phyloP scores from a whole-genome alignment of 1,140 invertebrate species.

The Acromyrmex heyeri region DNA sequence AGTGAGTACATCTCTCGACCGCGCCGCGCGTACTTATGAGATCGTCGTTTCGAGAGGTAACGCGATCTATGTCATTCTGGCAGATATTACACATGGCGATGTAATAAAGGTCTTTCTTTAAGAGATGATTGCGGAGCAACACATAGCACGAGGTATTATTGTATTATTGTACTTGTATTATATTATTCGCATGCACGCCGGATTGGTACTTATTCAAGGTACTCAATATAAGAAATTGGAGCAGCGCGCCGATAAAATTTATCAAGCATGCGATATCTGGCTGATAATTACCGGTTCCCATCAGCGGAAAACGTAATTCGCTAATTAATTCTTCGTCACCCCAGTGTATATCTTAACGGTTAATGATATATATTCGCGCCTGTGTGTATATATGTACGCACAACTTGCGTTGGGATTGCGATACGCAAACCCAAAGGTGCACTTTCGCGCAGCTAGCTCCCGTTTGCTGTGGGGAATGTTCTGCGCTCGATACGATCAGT shows the following conservation, averaged over 20 bases:
- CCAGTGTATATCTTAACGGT: slow-evolving; percentile 18
- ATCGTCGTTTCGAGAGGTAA: slow-evolving; percentile 65
- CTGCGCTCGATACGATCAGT: slow-evolving; percentile 70
- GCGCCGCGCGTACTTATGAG: slow-evolving; percentile 18
- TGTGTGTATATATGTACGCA: background rate
- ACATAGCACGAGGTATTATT: background rate
- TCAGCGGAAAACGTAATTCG: slow-evolving; percentile 21
- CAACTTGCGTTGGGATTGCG: background rate
- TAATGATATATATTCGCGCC: slow-evolving; percentile 20
- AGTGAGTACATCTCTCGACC: slow-evolving; percentile 17
- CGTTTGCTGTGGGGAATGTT: slow-evolving; percentile 71
- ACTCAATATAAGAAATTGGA: background rate
- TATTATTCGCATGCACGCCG: background rate
- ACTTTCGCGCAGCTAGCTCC: slow-evolving; percentile 61
- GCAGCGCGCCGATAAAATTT: background rate
- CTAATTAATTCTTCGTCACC: slow-evolving; percentile 56
- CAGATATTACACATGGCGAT: slow-evolving; percentile 16
- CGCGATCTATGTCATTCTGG: slow-evolving; percentile 21
- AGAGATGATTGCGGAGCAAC: slow-evolving; percentile 41
- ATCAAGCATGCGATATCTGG: slow-evolving; percentile 1
- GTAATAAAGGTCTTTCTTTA: slow-evolving; percentile 33
- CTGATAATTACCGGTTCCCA: slow-evolving; percentile 46
- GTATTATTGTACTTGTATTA: background rate
- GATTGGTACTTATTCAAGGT: background rate
- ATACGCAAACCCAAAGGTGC: slow-evolving; percentile 20